Percentiles rank a stretch among this genome's conserved stretches.
Evolutionary conservation across 2,113 vertebrate genomes (phyloP).

Genomic region (Bos indicus): DNA sequence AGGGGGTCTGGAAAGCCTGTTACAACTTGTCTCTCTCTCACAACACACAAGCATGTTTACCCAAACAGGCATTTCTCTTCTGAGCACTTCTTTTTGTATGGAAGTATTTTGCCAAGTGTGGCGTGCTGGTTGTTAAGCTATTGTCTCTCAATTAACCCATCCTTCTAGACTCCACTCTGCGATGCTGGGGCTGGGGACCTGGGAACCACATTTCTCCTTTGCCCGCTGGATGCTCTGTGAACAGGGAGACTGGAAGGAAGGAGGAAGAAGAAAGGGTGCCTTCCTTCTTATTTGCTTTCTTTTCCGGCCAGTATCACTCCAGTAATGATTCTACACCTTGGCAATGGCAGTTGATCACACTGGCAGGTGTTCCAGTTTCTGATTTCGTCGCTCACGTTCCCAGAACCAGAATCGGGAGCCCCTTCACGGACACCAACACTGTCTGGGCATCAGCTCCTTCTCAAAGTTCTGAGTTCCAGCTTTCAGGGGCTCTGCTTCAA

Average conservation of each 20-base stretch:
- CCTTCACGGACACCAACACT: not conserved
- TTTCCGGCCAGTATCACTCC: not conserved
- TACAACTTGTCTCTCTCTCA: not conserved
- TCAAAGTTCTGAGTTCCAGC: not conserved
- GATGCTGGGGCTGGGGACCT: not conserved
- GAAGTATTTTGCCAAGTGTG: not conserved
- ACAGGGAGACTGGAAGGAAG: not conserved
- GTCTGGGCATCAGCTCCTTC: not conserved
- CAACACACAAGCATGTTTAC: constrained; percentile 4
- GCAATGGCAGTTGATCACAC: not conserved
- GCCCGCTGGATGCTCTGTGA: not conserved
- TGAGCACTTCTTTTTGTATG: not conserved
- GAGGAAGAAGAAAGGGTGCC: not conserved
- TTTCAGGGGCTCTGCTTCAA: not conserved
- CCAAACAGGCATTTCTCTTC: constrained; percentile 19
- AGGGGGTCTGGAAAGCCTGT: constrained; percentile 41
- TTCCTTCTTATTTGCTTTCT: not conserved
- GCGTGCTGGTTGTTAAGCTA: not conserved
- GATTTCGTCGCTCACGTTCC: accelerated
- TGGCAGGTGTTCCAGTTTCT: too few species aligned
- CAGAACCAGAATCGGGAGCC: not conserved
- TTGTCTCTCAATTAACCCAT: not conserved
- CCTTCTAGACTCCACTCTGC: not conserved
- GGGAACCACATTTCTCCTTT: not conserved
- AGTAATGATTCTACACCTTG: not conserved